A percentile compares a stretch with the other conserved stretches of the same genome.
Evolutionary conservation across 2,113 vertebrate species (phyloP).

Genomic region (Rallus limicola): DNA sequence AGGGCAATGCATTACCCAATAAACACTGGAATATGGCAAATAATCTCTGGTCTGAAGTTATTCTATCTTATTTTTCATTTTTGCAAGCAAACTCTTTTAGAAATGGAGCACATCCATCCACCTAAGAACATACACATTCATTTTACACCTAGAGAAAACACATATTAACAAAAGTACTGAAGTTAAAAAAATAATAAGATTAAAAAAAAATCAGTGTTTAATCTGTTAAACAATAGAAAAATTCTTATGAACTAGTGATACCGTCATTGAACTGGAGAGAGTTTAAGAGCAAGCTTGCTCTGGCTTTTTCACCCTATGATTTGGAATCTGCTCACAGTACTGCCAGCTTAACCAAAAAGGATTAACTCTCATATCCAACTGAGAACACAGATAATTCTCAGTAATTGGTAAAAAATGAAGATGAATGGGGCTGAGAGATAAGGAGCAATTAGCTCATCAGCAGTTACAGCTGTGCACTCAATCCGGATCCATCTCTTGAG

Average conservation of each 20-base stretch:
- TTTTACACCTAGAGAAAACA: not conserved
- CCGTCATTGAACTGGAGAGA: slow-evolving; percentile 83
- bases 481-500: slow-evolving; percentile 96
- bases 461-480: slow-evolving; percentile 99
- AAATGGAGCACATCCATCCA: not conserved
- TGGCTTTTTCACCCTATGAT: slow-evolving; percentile 89
- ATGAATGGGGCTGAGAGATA: slow-evolving; percentile 99
- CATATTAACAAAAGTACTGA: not conserved
- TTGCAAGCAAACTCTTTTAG: not conserved
- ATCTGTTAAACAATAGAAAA: slow-evolving; percentile 73
- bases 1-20: not conserved
- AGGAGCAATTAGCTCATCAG: slow-evolving; percentile 99
- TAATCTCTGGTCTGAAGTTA: not conserved
- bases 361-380: slow-evolving; percentile 99
- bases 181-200: not conserved
- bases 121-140: not conserved
- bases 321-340: slow-evolving; percentile 99
- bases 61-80: not conserved
- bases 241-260: slow-evolving; percentile 78
- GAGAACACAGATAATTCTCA: slow-evolving; percentile 99
- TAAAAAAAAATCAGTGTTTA: not conserved
- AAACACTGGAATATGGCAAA: not conserved
- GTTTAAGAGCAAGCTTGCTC: slow-evolving; percentile 86
- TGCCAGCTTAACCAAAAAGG: slow-evolving; percentile 99
- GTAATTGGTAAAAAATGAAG: slow-evolving; percentile 99